Evolutionary conservation across 2,888 invertebrate genomes (phyloP).

Genomic region (Ennomos fuscantarius): DNA sequence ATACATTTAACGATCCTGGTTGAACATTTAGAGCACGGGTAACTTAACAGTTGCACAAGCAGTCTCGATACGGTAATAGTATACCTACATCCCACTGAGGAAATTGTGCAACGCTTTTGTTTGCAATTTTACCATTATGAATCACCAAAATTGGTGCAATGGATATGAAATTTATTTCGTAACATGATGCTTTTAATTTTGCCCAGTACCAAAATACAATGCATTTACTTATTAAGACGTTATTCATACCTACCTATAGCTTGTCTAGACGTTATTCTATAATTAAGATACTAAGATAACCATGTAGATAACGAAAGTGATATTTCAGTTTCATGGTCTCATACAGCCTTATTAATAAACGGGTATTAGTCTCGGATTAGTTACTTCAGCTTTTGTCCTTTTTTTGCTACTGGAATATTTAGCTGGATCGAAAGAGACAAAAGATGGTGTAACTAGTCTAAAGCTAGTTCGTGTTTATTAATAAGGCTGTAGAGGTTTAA

Average conservation of each 20-base stretch:
- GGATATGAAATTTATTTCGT: conserved; percentile 8
- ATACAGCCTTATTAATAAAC: too few relatives aligned
- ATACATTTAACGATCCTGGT: conserved; percentile 20
- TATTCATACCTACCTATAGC: not conserved
- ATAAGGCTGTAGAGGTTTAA: too few relatives aligned
- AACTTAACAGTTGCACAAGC: conserved; percentile 24
- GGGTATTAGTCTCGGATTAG: too few relatives aligned
- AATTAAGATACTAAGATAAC: too few relatives aligned
- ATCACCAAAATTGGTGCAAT: conserved; percentile 25
- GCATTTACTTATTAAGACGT: not conserved
- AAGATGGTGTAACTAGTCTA: too few relatives aligned
- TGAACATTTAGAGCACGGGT: conserved; percentile 23
- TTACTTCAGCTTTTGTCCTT: too few relatives aligned
- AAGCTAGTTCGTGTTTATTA: too few relatives aligned
- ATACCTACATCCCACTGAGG: conserved; percentile 26
- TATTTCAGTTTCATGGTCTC: not conserved
- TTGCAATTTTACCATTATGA: conserved; percentile 19
- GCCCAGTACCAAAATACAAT: not conserved
- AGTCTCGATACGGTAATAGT: conserved; percentile 29
- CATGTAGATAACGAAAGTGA: not conserved
- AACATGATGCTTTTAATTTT: not conserved
- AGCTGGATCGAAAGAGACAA: too few relatives aligned
- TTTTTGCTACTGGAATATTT: too few relatives aligned
- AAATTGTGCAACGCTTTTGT: conserved; percentile 32
- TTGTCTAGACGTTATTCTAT: too few relatives aligned